Evolutionary conservation across 2,113 vertebrate species (phyloP), one percentile per base, ranked within the genome.

Genomic region (Scomber japonicus): DNA sequence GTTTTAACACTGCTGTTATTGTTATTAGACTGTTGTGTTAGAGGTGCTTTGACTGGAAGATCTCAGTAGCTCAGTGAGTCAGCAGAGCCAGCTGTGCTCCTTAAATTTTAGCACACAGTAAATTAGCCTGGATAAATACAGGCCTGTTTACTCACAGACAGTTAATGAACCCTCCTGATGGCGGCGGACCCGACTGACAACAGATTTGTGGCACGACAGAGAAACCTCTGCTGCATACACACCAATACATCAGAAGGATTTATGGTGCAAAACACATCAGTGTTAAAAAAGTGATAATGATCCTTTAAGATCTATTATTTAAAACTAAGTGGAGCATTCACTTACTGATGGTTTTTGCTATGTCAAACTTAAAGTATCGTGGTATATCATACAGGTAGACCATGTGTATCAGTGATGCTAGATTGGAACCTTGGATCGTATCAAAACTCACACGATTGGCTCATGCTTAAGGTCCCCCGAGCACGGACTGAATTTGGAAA

Each of bases 71-170:
- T 66, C 31, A 63, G 67, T 44, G 21, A n/a, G 71, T 56, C 78
- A 19, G 15, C 7, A 56, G 48, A 62, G 19, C 66, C 70, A 78
- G 71, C 78, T 55, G 85, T 0, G 0, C 75, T 75, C 24, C 46
- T 62, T 51, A 40, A 72, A 49, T 49, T 71, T 81, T 56, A 68
- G 46, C 24, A 76, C 56, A 69, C 44, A 79, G 71, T 71, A 70
- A 82, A 84, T 84, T 75, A 86, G 71, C 56, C 40, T 60, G 51
- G 55, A 53, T 83, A 81, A 83, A 83, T 57, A 78, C 63, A 48
- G 51, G 56, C 11, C 48, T 69, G 71, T 75, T 86, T 81, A 62
- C 53, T 64, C 21, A 40, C 57, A 71, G 64, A 53, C 64, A 51
- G 61, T n/a, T 82, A 76, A 81, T 81, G 66, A 65, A 75, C 24